Percentiles rank a stretch among this genome's conserved stretches.
These are phyloP conservation scores for Agrotis puta DNA, from an alignment of 2,888 invertebrate genomes.

Conservation along the genomic window DNA sequence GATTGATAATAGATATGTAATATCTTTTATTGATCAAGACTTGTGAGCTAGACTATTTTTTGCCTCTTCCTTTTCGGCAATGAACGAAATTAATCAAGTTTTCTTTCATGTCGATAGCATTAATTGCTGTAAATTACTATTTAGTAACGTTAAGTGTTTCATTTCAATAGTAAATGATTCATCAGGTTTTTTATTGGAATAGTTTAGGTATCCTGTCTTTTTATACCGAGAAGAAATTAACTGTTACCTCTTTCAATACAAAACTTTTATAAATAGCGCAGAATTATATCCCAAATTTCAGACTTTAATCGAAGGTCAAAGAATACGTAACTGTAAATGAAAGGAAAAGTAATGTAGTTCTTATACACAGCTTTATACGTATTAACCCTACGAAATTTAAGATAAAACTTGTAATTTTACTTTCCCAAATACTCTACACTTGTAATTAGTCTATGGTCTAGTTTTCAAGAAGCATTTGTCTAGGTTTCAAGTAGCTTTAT, in stretches of 20 bases:
- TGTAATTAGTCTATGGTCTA: no score
- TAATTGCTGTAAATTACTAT: constrained; percentile 19
- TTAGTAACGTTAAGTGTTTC: constrained; percentile 23
- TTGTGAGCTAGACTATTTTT: constrained; percentile 25
- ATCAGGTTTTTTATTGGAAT: constrained; percentile 9
- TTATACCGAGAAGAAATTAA: not conserved
- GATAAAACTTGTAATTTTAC: not conserved
- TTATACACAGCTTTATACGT: not conserved
- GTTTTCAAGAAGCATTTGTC: no score
- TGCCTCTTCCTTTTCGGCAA: constrained; percentile 21
- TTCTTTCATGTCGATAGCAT: constrained; percentile 31
- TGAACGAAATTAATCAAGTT: constrained; percentile 21
- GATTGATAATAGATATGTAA: constrained; percentile 43
- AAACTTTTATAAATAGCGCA: not conserved
- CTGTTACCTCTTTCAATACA: not conserved
- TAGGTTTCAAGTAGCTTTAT: no score
- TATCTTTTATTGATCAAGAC: constrained; percentile 32
- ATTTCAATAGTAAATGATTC: constrained; percentile 14
- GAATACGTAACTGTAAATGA: not conserved
- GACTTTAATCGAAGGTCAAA: not conserved
- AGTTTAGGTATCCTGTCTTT: not conserved
- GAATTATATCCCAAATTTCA: not conserved
- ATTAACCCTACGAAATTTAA: not conserved
- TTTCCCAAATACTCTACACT: not conserved
- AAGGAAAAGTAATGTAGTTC: not conserved